Conservation (phyloP, 2,888 invertebrate genomes). For the Dione juno region DNA sequence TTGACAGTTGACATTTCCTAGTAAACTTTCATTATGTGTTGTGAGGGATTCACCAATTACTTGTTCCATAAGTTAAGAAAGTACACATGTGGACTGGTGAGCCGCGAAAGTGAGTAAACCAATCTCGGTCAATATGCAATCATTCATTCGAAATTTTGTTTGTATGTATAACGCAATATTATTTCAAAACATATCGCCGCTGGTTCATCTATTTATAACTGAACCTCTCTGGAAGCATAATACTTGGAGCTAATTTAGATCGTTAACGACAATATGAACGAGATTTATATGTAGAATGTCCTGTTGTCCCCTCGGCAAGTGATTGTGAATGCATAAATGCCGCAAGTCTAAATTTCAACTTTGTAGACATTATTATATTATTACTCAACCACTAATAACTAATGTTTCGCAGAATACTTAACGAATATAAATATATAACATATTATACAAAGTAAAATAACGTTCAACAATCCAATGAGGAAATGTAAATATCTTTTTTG, state of each 20-base stretch:
- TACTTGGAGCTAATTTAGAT: conserved; percentile 45
- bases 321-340: conserved; percentile 32
- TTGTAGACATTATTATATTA: conserved; percentile 66
- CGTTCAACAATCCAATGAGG: neutral
- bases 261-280: conserved; percentile 45
- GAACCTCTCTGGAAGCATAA: conserved; percentile 45
- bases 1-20: conserved; percentile 58
- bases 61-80: conserved; percentile 78
- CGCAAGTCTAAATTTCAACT: conserved; percentile 54
- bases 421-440: neutral
- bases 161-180: conserved; percentile 21
- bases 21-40: conserved; percentile 70
- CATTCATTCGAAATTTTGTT: conserved; percentile 28
- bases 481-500: conserved; percentile 10
- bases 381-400: neutral
- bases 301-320: conserved; percentile 25
- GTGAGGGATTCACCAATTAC: conserved; percentile 75
- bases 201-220: conserved; percentile 49
- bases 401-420: neutral
- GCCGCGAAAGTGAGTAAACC: conserved; percentile 75
- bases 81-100: conserved; percentile 79
- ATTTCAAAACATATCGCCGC: conserved; percentile 31
- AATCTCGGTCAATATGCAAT: conserved; percentile 16
- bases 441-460: neutral
- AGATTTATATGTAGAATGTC: conserved; percentile 40